A percentile compares a stretch with the other conserved stretches of the same genome.
phyloP scores from a whole-genome alignment of 1,140 invertebrate genomes.

The Drosophila mauritiana region DNA sequence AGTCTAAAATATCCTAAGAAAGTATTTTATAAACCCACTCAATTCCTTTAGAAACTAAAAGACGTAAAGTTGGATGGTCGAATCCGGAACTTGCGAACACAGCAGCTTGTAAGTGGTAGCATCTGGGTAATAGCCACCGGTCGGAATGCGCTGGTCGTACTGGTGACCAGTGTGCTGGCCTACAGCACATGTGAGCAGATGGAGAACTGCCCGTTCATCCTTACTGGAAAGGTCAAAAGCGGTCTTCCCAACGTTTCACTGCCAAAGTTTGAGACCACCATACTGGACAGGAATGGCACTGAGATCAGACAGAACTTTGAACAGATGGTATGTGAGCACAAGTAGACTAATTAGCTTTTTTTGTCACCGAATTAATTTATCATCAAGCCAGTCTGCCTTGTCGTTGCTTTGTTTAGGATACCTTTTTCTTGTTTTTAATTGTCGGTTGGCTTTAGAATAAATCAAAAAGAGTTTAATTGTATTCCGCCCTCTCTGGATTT shows the following conservation, averaged over 20 bases:
- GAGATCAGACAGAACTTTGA: slow-evolving; percentile 84
- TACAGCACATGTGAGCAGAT: slow-evolving; percentile 85
- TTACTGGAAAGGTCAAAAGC: slow-evolving; percentile 88
- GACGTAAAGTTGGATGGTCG: slow-evolving; percentile 85
- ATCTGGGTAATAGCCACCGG: slow-evolving; percentile 91
- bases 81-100: slow-evolving; percentile 45
- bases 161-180: slow-evolving; percentile 87
- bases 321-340: slow-evolving; percentile 84
- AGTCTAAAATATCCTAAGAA: background rate
- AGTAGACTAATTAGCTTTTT: background rate
- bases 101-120: slow-evolving; percentile 85
- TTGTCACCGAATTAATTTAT: background rate
- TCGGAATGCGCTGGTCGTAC: slow-evolving; percentile 91
- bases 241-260: slow-evolving; percentile 87
- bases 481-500: no score
- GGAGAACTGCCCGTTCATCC: slow-evolving; percentile 86
- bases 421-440: slow-evolving; percentile 4
- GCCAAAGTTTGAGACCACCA: slow-evolving; percentile 87
- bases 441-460: no score
- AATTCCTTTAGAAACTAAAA: slow-evolving; percentile 88
- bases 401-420: background rate
- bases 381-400: background rate
- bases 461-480: no score
- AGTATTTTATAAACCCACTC: background rate
- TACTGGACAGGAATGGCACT: slow-evolving; percentile 85